Evolutionary conservation across 2,888 invertebrate genomes (phyloP).

Genomic region (Prosapia bicincta): DNA sequence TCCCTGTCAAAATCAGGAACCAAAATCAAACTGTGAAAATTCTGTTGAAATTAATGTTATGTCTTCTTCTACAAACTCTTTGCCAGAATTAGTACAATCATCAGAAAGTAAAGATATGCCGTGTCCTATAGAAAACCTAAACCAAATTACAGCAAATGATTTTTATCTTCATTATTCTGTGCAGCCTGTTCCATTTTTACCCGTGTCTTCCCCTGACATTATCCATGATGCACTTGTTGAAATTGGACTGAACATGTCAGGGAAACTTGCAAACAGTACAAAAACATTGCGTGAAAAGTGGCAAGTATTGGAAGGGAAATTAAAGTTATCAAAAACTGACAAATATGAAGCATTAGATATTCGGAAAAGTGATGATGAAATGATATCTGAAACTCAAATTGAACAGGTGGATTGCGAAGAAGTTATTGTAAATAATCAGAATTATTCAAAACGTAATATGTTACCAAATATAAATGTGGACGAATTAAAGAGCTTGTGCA

Average conservation of each 20-base stretch:
- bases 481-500: constrained; percentile 28
- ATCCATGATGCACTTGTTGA: constrained; percentile 52
- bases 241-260: constrained; percentile 51
- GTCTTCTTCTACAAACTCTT: constrained; percentile 14
- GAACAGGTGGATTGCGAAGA: constrained; percentile 14
- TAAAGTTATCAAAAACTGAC: constrained; percentile 33
- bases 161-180: constrained; percentile 6
- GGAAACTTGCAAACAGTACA: constrained; percentile 53
- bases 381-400: constrained; percentile 4
- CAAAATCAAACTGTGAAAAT: constrained; percentile 7
- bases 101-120: background rate
- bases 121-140: background rate
- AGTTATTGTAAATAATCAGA: constrained; percentile 27
- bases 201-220: constrained; percentile 38
- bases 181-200: constrained; percentile 36
- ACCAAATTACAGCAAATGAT: background rate
- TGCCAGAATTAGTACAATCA: constrained; percentile 6
- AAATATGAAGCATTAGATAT: constrained; percentile 30
- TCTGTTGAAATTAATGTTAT: background rate
- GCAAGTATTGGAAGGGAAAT: constrained; percentile 51
- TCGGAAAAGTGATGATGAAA: constrained; percentile 15
- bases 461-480: constrained; percentile 28
- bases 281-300: constrained; percentile 55
- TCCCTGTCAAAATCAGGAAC: constrained; percentile 10
- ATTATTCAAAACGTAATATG: constrained; percentile 14